A percentile compares a stretch with the other conserved stretches of the same genome.
These are phyloP conservation scores for Acrobasis consociella DNA, from an alignment of 2,888 invertebrate species.

Conservation along the genomic window DNA sequence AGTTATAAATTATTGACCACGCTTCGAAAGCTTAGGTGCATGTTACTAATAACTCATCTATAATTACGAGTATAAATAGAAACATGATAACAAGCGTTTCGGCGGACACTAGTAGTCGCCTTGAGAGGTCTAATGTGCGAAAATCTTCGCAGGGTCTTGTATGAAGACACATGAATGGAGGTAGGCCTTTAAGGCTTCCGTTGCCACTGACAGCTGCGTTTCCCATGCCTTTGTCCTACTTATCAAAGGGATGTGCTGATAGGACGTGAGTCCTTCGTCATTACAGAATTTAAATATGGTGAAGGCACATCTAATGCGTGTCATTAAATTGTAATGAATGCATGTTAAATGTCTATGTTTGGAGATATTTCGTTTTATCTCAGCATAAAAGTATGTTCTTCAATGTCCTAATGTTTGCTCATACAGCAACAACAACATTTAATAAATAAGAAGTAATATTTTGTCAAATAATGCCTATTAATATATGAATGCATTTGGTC, in stretches of 20 bases:
- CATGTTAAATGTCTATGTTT: background rate
- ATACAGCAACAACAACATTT: too few species aligned
- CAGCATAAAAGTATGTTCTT: background rate
- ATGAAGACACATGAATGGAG: background rate
- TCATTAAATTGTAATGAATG: background rate
- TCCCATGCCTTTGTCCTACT: slow-evolving; percentile 19
- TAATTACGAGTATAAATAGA: too few species aligned
- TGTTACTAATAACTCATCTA: too few species aligned
- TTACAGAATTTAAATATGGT: slow-evolving; percentile 1
- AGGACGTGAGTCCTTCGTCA: slow-evolving; percentile 4
- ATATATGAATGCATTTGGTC: too few species aligned
- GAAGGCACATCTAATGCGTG: background rate
- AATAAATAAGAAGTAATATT: too few species aligned
- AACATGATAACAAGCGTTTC: too few species aligned
- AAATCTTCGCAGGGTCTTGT: background rate
- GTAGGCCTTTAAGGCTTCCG: slow-evolving; percentile 10
- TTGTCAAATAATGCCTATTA: too few species aligned
- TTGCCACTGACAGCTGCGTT: slow-evolving; percentile 8
- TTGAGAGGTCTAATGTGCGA: too few species aligned
- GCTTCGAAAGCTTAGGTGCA: too few species aligned
- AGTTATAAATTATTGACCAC: too few species aligned
- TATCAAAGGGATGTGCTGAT: slow-evolving; percentile 17
- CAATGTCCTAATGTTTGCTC: too few species aligned
- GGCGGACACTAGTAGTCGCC: too few species aligned
- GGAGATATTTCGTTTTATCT: background rate